These are phyloP conservation scores for Epirrita christyi DNA, from an alignment of 2,888 invertebrate species.

Conservation along the genomic window DNA sequence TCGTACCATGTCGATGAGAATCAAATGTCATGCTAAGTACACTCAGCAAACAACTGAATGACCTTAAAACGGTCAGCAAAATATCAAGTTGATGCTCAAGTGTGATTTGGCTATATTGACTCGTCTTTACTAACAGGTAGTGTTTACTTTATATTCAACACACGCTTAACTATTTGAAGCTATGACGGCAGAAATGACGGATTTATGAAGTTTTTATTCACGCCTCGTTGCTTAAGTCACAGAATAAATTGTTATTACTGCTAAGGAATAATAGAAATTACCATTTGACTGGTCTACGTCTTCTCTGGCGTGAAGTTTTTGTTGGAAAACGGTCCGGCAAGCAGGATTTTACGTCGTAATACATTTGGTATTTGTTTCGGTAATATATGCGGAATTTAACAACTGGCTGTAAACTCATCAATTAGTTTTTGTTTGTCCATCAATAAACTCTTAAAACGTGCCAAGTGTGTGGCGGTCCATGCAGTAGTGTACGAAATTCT, in stretches of 20 bases:
- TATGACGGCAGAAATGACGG: slow-evolving; percentile 54
- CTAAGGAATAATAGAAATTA: slow-evolving; percentile 38
- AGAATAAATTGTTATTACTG: slow-evolving; percentile 8
- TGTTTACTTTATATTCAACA: slow-evolving; percentile 53
- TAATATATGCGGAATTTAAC: slow-evolving; percentile 5
- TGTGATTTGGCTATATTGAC: slow-evolving; percentile 15
- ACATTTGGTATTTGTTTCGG: slow-evolving; percentile 5
- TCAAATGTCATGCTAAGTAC: not conserved
- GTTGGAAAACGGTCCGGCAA: slow-evolving; percentile 9
- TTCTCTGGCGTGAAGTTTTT: slow-evolving; percentile 30
- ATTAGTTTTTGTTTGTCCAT: slow-evolving; percentile 1
- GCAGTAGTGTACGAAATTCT: too few relatives aligned
- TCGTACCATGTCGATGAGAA: not conserved
- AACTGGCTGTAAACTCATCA: slow-evolving; percentile 2
- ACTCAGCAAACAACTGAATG: not conserved
- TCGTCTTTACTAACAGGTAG: slow-evolving; percentile 29
- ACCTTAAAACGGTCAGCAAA: not conserved
- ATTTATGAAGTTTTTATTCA: slow-evolving; percentile 51
- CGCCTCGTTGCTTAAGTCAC: slow-evolving; percentile 31
- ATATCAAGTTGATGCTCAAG: not conserved
- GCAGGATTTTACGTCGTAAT: slow-evolving; percentile 7
- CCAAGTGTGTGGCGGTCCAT: too few relatives aligned
- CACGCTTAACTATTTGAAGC: slow-evolving; percentile 52
- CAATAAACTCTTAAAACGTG: not conserved
- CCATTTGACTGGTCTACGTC: slow-evolving; percentile 25